Percentiles rank a stretch among this genome's conserved stretches.
phyloP scores from a whole-genome alignment of 2,888 invertebrate species.

The Labia minor region DNA sequence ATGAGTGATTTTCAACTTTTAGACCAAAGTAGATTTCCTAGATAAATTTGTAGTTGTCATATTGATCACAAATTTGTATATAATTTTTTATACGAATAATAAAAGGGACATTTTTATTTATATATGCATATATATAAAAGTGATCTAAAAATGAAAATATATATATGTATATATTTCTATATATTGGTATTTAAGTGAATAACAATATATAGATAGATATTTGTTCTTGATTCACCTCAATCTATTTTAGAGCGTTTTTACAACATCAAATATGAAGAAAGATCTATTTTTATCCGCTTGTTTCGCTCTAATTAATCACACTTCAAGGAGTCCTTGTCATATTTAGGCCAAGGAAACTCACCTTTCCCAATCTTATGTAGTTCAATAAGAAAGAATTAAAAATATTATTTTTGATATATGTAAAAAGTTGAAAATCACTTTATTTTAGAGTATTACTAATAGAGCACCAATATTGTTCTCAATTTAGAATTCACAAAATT shows the following conservation, averaged over 20 bases:
- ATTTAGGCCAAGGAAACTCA: neutral
- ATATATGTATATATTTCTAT: too few species aligned
- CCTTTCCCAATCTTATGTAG: neutral
- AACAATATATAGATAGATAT: too few species aligned
- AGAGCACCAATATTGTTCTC: neutral
- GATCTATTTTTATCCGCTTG: neutral
- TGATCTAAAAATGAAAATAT: neutral
- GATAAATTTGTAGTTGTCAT: neutral
- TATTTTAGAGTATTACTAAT: slow-evolving; percentile 1
- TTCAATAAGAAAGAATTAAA: slow-evolving; percentile 1
- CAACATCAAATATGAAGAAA: neutral
- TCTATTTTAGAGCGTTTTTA: slow-evolving; percentile 1
- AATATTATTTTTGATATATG: slow-evolving; percentile 5
- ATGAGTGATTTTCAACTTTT: slow-evolving; percentile 3
- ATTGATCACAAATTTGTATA: neutral
- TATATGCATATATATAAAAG: neutral
- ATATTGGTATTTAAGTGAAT: too few species aligned
- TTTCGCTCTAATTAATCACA: too few species aligned
- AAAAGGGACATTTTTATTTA: neutral
- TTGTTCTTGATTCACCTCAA: neutral
- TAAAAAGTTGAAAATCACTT: slow-evolving; percentile 8
- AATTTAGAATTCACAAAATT: neutral
- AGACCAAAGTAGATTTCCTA: neutral
- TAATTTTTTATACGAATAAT: neutral
- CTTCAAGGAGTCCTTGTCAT: neutral